Percentiles rank a stretch among this genome's conserved stretches.
These are phyloP conservation scores for Eugnorisma glareosa DNA, from an alignment of 2,888 invertebrate genomes.

Conservation along the genomic window DNA sequence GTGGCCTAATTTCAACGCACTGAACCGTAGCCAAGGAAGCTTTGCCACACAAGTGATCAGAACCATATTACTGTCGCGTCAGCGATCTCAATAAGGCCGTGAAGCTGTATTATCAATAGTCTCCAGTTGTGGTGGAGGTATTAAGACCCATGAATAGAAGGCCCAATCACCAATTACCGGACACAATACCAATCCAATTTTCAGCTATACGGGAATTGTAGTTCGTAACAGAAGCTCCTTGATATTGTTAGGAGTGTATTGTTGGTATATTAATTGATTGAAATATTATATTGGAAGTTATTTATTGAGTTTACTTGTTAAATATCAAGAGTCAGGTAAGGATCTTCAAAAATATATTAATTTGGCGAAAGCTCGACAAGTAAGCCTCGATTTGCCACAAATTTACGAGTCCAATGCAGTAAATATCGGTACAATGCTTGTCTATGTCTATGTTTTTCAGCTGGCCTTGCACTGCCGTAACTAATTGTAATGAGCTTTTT, in stretches of 20 bases:
- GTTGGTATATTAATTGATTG: constrained; percentile 17
- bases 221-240: constrained; percentile 24
- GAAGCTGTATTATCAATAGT: constrained; percentile 18
- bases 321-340: background rate
- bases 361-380: background rate
- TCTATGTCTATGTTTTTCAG: background rate
- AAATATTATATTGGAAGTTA: background rate
- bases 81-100: constrained; percentile 21
- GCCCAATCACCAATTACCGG: constrained; percentile 50
- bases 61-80: constrained; percentile 2
- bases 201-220: constrained; percentile 28
- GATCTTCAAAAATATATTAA: background rate
- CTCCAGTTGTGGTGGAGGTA: constrained; percentile 22
- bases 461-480: too few species aligned
- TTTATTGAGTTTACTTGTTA: background rate
- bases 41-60: background rate
- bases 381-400: too few species aligned
- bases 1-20: background rate
- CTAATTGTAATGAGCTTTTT: too few species aligned
- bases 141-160: constrained; percentile 46
- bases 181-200: constrained; percentile 54
- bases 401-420: too few species aligned
- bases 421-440: background rate
- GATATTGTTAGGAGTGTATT: constrained; percentile 22
- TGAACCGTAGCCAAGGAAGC: background rate